Conservation (phyloP, 1,140 invertebrate genomes). For the Mylabris phalerata region DNA sequence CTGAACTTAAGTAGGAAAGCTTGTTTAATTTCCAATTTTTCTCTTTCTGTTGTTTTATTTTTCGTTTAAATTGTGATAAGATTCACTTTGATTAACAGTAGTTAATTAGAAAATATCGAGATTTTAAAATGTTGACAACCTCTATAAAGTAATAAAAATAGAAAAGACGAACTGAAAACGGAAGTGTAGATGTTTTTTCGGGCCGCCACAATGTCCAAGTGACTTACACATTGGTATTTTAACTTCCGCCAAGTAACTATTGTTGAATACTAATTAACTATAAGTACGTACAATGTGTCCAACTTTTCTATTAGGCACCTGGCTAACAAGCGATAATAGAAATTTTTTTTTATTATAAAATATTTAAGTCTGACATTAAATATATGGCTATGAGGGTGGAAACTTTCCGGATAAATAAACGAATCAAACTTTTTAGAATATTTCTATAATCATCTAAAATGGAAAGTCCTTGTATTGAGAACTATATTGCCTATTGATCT, state of each 20-base stretch:
- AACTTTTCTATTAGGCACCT: conserved; percentile 13
- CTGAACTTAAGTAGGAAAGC: conserved; percentile 14
- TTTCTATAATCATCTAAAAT: too few species aligned
- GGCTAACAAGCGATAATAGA: not conserved
- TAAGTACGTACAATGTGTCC: conserved; percentile 5
- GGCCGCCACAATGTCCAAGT: conserved; percentile 21
- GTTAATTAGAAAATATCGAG: not conserved
- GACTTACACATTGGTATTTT: conserved; percentile 21
- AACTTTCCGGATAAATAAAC: too few species aligned
- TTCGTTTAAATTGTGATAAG: not conserved
- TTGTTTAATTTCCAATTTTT: conserved; percentile 8
- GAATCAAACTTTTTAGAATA: too few species aligned
- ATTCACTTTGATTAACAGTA: not conserved
- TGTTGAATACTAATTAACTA: conserved; percentile 20
- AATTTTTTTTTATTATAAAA: too few species aligned
- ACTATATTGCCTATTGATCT: too few species aligned
- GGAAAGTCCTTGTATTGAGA: too few species aligned
- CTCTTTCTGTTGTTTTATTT: not conserved
- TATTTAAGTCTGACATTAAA: too few species aligned
- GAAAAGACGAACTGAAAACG: not conserved
- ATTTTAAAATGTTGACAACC: not conserved
- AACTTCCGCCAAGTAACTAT: conserved; percentile 19
- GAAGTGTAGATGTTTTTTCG: conserved; percentile 15
- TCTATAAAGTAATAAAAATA: not conserved
- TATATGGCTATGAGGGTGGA: too few species aligned